A percentile compares a stretch with the other conserved stretches of the same genome.
These are phyloP conservation scores for Plodia interpunctella DNA, from an alignment of 1,140 invertebrate species.

Conservation along the genomic window DNA sequence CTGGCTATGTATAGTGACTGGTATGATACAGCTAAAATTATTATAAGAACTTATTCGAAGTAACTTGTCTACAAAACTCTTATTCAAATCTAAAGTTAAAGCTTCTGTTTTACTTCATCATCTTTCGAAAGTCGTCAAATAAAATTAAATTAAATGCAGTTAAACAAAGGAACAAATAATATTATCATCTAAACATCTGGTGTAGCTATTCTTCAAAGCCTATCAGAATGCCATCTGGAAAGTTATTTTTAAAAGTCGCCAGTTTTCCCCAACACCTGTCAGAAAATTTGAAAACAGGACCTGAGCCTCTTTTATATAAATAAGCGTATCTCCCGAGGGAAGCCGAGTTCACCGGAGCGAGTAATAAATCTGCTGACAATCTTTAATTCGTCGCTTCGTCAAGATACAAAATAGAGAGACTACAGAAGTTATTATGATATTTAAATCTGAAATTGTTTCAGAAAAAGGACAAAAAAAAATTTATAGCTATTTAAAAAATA, in stretches of 20 bases:
- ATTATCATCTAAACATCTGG: no score
- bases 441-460: no score
- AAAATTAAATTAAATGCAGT: no score
- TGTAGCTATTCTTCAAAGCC: background rate
- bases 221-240: background rate
- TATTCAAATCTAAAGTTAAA: no score
- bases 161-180: no score
- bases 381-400: slow-evolving; percentile 61
- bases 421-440: background rate
- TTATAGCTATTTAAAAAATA: no score
- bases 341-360: slow-evolving; percentile 56
- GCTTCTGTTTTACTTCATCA: no score
- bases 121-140: no score
- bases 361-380: slow-evolving; percentile 75
- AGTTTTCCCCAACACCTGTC: background rate
- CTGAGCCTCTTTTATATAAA: slow-evolving; percentile 23
- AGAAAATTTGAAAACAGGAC: slow-evolving; percentile 1
- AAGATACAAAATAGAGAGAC: slow-evolving; percentile 1
- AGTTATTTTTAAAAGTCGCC: background rate
- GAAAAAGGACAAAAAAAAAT: background rate
- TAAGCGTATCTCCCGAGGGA: slow-evolving; percentile 42
- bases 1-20: no score
- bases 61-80: no score
- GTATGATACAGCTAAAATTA: no score
- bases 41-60: no score